Evolutionary conservation across 2,888 invertebrate species (phyloP), one percentile per base, ranked within the genome.

Genomic region (Drosophila subsilvestris): DNA sequence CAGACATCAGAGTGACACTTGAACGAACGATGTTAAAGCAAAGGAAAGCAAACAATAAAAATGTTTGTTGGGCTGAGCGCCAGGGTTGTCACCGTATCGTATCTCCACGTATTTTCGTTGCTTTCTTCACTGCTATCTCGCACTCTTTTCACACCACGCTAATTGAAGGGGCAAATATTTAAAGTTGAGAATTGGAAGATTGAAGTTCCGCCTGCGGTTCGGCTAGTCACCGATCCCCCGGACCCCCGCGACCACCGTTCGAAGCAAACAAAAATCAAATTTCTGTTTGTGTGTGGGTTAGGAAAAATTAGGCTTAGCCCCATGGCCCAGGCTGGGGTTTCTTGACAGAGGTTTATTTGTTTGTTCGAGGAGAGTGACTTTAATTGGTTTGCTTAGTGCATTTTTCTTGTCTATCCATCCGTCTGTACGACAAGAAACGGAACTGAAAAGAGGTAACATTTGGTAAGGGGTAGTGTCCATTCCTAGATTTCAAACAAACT

Each of bases 131-230:
- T 18, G 29, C 65, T 20, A 53, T 45, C 32, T 42, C 27, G 22
- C 37, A 56, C 20, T 10, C 43, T 70, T 83, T 84, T 75, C 71
- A 83, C 86, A 75, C 73, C 63, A 61, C 86, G 86, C 89, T 87
- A 87, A 87, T 87, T 87, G 89, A 73, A 78, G 59, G 47, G 70
- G 71, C 75, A 87, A 88, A 87, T 87, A 83, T 81, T 83, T 74
- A 63, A 65, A 63, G 63, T 73, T 70, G 75, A 65, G 72, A 43
- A 63, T 56, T 61, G 58, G 61, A 63, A 67, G 63, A 62, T 49
- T 75, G 49, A 63, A 75, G 80, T 81, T 79, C 79, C 81, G 81
- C 55, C 73, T 48, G 60, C 50, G 45, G 25, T 37, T 10, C 10
- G 29, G 10, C 29, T 9, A 9, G 29, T 29, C 32, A 12, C 12